A percentile compares a stretch with the other conserved stretches of the same genome.
Conservation (phyloP, 2,797 vertebrate species). For the Liparis tanakae region DNA sequence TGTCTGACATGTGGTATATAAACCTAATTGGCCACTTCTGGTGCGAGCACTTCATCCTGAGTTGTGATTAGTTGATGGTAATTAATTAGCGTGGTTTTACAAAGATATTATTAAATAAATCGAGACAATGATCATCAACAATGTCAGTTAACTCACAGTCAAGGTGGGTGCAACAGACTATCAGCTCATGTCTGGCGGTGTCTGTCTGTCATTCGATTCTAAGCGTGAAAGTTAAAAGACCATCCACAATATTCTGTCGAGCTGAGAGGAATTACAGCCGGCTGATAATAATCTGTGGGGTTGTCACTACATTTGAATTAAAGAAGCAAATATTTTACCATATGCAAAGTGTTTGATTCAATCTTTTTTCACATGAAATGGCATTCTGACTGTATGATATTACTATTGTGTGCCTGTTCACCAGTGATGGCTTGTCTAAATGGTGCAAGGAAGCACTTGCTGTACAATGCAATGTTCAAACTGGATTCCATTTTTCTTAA, state of each 20-base stretch:
- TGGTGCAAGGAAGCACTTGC: neutral
- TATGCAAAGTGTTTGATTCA: neutral
- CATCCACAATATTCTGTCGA: neutral
- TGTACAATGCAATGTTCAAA: neutral
- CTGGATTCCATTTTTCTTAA: neutral
- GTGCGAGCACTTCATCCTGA: neutral
- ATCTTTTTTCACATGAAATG: neutral
- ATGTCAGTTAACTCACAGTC: neutral
- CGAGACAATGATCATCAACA: neutral
- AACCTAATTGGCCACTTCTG: slow-evolving; percentile 13
- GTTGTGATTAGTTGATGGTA: slow-evolving; percentile 14
- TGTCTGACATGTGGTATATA: slow-evolving; percentile 11
- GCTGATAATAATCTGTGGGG: neutral
- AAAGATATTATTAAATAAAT: neutral
- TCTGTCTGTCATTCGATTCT: neutral
- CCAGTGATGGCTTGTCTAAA: neutral
- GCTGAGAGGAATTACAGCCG: neutral
- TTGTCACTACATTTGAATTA: neutral
- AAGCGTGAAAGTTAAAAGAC: neutral
- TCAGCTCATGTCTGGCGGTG: neutral
- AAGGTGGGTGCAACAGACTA: neutral
- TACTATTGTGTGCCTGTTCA: neutral
- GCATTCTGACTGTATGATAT: neutral
- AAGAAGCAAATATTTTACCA: neutral
- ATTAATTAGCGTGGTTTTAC: neutral